Conservation (phyloP, 2,113 vertebrate species). For the Strix aluco region DNA sequence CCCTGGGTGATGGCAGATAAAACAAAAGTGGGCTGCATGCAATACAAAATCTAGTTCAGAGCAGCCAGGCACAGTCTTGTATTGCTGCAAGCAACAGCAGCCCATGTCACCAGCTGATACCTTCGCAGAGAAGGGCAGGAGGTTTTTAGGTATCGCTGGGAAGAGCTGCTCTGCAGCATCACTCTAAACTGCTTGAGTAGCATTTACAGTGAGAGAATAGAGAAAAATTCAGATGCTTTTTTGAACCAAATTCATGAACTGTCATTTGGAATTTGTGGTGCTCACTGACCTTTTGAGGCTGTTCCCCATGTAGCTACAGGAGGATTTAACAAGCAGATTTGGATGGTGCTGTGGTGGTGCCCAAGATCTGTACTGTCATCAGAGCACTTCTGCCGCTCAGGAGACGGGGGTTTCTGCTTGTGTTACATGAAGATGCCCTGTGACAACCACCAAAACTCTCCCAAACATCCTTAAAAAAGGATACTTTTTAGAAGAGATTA, state of each 20-base stretch:
- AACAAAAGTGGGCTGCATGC: neutral
- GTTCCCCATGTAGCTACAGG: neutral
- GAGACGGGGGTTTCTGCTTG: neutral
- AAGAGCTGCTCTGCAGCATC: neutral
- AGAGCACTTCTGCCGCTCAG: neutral
- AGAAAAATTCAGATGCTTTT: neutral
- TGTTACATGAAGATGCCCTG: neutral
- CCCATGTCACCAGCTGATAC: neutral
- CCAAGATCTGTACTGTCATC: neutral
- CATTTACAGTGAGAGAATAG: neutral
- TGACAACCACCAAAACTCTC: neutral
- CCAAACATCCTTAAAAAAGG: neutral
- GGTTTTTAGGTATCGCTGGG: neutral
- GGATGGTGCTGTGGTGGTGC: neutral
- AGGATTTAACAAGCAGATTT: neutral
- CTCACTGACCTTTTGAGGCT: neutral
- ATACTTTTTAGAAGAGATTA: neutral
- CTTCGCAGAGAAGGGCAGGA: neutral
- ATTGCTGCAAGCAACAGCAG: neutral
- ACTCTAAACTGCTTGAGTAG: neutral
- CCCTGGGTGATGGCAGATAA: neutral
- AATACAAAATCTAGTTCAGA: neutral
- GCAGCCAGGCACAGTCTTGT: neutral
- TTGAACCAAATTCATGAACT: neutral
- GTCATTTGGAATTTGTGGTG: neutral